A percentile compares a stretch with the other conserved stretches of the same genome.
phyloP scores from a whole-genome alignment of 2,888 invertebrate species.

The Dynastes maya region DNA sequence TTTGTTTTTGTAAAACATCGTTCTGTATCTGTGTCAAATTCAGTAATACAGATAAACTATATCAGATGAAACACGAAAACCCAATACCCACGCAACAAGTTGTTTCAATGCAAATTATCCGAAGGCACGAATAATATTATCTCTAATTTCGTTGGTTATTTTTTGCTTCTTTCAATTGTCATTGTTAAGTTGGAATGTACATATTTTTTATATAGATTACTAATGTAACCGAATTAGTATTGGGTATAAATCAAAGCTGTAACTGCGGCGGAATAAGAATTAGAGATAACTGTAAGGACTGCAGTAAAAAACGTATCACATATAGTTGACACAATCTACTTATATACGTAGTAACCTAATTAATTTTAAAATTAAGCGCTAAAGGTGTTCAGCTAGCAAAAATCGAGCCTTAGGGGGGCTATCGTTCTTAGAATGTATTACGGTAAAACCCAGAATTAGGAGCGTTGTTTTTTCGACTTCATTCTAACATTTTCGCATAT shows the following conservation, averaged over 20 bases:
- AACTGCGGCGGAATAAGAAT: conserved; percentile 36
- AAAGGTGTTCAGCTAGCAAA: conserved; percentile 31
- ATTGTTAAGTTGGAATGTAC: background rate
- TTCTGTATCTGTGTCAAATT: no score
- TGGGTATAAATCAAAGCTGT: conserved; percentile 10
- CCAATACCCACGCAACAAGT: background rate
- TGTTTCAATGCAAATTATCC: background rate
- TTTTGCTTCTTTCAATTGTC: conserved; percentile 13
- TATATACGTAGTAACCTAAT: conserved; percentile 37
- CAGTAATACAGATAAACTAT: no score
- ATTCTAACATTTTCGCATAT: conserved; percentile 25
- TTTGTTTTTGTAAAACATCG: no score
- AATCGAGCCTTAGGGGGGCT: conserved; percentile 29
- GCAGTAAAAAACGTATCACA: conserved; percentile 40
- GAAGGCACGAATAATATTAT: conserved; percentile 7
- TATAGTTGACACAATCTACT: conserved; percentile 48
- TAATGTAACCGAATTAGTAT: conserved; percentile 30
- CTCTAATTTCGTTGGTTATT: background rate
- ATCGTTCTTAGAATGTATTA: conserved; percentile 26
- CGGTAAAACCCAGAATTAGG: conserved; percentile 40
- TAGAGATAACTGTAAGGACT: conserved; percentile 45
- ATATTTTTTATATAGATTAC: background rate
- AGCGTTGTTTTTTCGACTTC: conserved; percentile 10
- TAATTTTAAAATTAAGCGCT: conserved; percentile 34
- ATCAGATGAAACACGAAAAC: background rate